Percentiles rank a stretch among this genome's conserved stretches.
phyloP scores from a whole-genome alignment of 2,113 vertebrate genomes.

The Catharus fuscescens region DNA sequence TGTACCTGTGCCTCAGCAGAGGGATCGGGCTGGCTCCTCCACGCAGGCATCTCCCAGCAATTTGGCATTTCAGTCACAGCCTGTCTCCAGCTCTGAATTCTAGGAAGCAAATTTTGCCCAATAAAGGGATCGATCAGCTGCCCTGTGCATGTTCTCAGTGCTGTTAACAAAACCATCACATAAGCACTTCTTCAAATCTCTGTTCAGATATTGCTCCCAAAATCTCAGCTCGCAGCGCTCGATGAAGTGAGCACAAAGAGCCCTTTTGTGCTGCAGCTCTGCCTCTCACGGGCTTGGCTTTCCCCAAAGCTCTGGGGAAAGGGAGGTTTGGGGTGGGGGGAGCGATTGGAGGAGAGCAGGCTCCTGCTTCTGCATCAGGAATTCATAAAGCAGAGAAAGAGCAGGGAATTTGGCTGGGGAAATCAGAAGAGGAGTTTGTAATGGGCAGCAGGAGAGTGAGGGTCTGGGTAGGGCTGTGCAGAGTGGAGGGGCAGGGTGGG shows the following conservation, averaged over 20 bases:
- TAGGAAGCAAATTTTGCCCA: constrained; percentile 24
- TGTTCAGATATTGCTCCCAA: background rate
- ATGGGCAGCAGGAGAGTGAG: background rate
- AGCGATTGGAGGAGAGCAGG: background rate
- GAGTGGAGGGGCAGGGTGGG: background rate
- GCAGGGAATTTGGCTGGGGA: background rate
- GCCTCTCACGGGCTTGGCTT: background rate
- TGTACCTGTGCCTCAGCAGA: background rate
- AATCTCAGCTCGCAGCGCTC: background rate
- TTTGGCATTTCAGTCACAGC: background rate
- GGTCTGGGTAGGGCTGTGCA: background rate
- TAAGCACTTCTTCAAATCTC: constrained; percentile 32
- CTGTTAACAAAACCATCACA: constrained; percentile 56
- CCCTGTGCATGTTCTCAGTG: background rate
- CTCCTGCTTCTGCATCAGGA: background rate
- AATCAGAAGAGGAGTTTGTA: background rate
- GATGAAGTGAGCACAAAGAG: background rate
- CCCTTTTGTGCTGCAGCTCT: background rate
- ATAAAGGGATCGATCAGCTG: constrained; percentile 44
- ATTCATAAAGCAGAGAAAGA: background rate
- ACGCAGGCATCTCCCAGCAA: accelerated
- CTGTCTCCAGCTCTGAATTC: background rate
- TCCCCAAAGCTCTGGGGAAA: background rate
- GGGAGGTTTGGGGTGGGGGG: accelerated
- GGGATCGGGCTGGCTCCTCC: background rate